A percentile compares a stretch with the other conserved stretches of the same genome.
phyloP scores from a whole-genome alignment of 2,113 vertebrate species.

The Piaya cayana region DNA sequence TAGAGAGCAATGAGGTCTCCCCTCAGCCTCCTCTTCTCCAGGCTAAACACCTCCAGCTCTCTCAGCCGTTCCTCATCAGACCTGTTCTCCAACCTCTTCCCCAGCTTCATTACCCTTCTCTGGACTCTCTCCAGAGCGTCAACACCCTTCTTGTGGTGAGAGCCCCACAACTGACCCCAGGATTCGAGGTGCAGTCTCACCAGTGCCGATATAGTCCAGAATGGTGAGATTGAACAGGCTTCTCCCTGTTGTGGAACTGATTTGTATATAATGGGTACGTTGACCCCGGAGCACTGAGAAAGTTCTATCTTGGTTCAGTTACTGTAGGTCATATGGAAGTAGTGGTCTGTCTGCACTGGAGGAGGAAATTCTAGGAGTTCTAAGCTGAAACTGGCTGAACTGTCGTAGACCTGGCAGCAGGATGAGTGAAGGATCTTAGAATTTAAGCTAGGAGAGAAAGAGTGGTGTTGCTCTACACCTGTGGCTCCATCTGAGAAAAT shows the following conservation, averaged over 20 bases:
- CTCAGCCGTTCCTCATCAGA: no score
- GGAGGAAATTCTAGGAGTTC: neutral
- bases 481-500: neutral
- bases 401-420: neutral
- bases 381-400: neutral
- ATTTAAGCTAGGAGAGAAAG: neutral
- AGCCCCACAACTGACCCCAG: no score
- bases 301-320: neutral
- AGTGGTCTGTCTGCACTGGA: neutral
- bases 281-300: neutral
- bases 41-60: no score
- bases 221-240: neutral
- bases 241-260: neutral
- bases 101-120: no score
- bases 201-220: no score
- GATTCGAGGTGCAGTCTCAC: no score
- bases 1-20: no score
- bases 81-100: no score
- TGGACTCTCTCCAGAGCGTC: no score
- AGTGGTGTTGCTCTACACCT: neutral
- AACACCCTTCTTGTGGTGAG: no score
- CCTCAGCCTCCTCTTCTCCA: no score
- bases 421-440: neutral
- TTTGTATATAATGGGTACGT: neutral
- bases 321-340: neutral